Conservation (phyloP, 2,797 vertebrate genomes). For the Channa striata region DNA sequence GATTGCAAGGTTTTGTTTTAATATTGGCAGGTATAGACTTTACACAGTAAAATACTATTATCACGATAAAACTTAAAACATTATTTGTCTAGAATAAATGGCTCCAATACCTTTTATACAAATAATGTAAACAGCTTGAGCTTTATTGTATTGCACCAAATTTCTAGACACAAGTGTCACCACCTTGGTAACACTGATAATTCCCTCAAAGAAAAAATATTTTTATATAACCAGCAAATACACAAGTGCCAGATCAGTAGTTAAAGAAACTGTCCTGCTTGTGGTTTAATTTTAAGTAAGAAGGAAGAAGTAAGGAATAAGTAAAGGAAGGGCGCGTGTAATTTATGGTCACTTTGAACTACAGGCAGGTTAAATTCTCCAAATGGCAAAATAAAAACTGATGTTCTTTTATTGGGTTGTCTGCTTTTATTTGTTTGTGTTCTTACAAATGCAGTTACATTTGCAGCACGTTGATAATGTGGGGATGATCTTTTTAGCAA, state of each 20-base stretch:
- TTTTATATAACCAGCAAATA: conserved; percentile 38
- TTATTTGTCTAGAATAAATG: too few relatives aligned
- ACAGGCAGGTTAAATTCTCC: conserved; percentile 42
- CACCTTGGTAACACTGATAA: not conserved
- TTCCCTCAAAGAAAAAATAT: conserved; percentile 11
- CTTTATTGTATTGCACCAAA: conserved; percentile 1
- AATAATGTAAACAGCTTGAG: not conserved
- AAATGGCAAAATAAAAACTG: conserved; percentile 58
- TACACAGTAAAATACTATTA: too few relatives aligned
- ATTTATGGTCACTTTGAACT: conserved; percentile 39
- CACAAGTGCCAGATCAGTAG: conserved; percentile 36
- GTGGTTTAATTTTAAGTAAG: conserved; percentile 7
- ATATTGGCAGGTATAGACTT: not conserved
- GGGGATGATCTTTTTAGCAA: too few relatives aligned
- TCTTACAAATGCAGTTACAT: not conserved
- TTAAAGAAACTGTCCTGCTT: conserved; percentile 12
- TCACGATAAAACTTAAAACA: too few relatives aligned
- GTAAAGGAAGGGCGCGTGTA: conserved; percentile 12
- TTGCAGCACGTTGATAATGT: too few relatives aligned
- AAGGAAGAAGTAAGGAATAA: too few relatives aligned
- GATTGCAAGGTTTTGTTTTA: not conserved
- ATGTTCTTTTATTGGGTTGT: conserved; percentile 10
- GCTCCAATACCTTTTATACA: not conserved
- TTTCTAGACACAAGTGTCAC: conserved; percentile 7
- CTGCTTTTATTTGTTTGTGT: conserved; percentile 9